Conservation (phyloP, 2,113 vertebrate species). For the Tachysurus vachellii region DNA sequence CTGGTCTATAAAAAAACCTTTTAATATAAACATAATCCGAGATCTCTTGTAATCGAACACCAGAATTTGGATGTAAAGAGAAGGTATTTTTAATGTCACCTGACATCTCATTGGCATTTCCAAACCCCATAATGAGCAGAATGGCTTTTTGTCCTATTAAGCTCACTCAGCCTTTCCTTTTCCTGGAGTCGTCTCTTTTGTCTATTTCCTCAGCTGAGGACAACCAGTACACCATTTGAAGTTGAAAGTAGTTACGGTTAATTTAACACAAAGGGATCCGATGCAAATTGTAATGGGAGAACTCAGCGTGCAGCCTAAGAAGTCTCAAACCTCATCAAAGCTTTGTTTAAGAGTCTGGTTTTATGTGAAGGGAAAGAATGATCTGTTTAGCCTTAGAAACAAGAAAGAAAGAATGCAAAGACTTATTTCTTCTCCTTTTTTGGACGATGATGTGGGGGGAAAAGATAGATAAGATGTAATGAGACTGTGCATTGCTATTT, state of each 20-base stretch:
- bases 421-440: neutral
- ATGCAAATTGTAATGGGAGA: conserved; percentile 33
- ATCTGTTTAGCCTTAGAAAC: conserved; percentile 18
- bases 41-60: neutral
- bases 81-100: neutral
- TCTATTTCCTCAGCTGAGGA: conserved; percentile 13
- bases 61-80: neutral
- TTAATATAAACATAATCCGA: neutral
- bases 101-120: neutral
- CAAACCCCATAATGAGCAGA: neutral
- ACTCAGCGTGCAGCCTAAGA: conserved; percentile 32
- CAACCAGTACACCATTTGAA: conserved; percentile 20
- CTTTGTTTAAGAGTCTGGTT: conserved; percentile 34
- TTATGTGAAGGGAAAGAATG: conserved; percentile 33
- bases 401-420: conserved; percentile 20
- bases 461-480: neutral
- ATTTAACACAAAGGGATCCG: conserved; percentile 30
- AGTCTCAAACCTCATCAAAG: conserved; percentile 44
- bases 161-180: neutral
- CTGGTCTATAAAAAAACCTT: neutral
- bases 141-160: conserved; percentile 4
- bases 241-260: conserved; percentile 41
- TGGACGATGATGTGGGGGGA: too few species aligned
- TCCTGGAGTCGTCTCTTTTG: conserved; percentile 8
- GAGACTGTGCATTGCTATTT: neutral